These are phyloP conservation scores for Temnothorax curvispinosus DNA, from an alignment of 1,140 invertebrate species.

Conservation along the genomic window DNA sequence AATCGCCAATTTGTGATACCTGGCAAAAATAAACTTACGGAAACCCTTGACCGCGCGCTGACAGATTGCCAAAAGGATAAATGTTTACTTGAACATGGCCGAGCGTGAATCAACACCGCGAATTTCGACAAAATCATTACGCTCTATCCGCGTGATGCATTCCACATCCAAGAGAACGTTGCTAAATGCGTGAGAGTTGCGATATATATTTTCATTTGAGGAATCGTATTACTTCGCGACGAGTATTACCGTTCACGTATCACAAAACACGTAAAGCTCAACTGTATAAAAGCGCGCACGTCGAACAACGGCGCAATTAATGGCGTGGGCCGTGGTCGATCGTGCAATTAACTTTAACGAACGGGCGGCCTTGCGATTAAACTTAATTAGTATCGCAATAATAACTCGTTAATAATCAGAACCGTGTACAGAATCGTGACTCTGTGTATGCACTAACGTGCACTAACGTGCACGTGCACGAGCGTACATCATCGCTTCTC, in stretches of 20 bases:
- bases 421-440: slow-evolving; percentile 54
- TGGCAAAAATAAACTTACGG: not conserved
- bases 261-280: slow-evolving; percentile 53
- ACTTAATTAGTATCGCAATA: slow-evolving; percentile 83
- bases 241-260: not conserved
- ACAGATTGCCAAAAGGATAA: slow-evolving; percentile 14
- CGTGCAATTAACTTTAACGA: slow-evolving; percentile 85
- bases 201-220: not conserved
- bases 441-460: slow-evolving; percentile 11
- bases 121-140: slow-evolving; percentile 5
- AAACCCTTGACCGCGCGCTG: slow-evolving; percentile 8
- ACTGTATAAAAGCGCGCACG: slow-evolving; percentile 65
- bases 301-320: slow-evolving; percentile 77
- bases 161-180: no score
- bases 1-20: not conserved
- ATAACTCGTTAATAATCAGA: slow-evolving; percentile 84
- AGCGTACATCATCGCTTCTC: slow-evolving; percentile 10
- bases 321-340: slow-evolving; percentile 79
- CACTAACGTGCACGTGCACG: slow-evolving; percentile 42
- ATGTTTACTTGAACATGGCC: slow-evolving; percentile 17
- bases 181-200: not conserved
- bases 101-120: not conserved
- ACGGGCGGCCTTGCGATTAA: slow-evolving; percentile 84
- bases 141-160: not conserved
- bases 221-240: not conserved